Evolutionary conservation across 2,797 vertebrate species (phyloP).

Genomic region (Sarcoramphus papa): DNA sequence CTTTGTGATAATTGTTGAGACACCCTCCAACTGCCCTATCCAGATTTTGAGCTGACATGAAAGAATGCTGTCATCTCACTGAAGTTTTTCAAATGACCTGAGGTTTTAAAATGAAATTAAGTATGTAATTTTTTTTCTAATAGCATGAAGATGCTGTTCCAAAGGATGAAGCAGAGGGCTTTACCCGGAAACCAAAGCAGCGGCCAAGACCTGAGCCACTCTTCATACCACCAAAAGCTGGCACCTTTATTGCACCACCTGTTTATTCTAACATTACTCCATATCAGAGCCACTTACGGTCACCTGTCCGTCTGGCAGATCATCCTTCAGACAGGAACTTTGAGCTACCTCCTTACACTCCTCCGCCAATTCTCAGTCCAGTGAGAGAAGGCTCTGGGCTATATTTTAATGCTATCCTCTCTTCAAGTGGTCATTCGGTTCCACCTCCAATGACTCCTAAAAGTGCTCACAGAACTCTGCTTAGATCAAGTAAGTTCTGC

Average conservation of each 20-base stretch:
- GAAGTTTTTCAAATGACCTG: neutral
- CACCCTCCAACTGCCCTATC: neutral
- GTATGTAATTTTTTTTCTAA: neutral
- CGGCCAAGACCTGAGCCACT: constrained; percentile 93
- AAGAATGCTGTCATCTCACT: neutral
- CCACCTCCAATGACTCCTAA: constrained; percentile 91
- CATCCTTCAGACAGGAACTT: constrained; percentile 82
- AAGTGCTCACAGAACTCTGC: constrained; percentile 89
- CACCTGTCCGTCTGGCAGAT: constrained; percentile 88
- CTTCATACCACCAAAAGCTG: constrained; percentile 94
- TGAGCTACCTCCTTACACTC: constrained; percentile 93
- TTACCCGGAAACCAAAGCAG: constrained; percentile 85
- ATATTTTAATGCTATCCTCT: constrained; percentile 96
- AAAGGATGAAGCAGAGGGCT: constrained; percentile 73
- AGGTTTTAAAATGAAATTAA: neutral
- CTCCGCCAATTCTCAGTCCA: constrained; percentile 96
- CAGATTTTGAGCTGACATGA: neutral
- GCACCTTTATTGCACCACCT: constrained; percentile 87
- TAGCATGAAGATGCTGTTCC: constrained; percentile 68
- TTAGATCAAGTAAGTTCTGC: constrained; percentile 89
- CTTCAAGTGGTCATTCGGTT: constrained; percentile 78
- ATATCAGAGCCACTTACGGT: constrained; percentile 96
- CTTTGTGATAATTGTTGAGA: neutral
- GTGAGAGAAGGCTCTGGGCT: constrained; percentile 96
- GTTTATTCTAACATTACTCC: constrained; percentile 92